Conservation (phyloP, 2,113 vertebrate genomes). For the zebrafish (Danio rerio) region DNA sequence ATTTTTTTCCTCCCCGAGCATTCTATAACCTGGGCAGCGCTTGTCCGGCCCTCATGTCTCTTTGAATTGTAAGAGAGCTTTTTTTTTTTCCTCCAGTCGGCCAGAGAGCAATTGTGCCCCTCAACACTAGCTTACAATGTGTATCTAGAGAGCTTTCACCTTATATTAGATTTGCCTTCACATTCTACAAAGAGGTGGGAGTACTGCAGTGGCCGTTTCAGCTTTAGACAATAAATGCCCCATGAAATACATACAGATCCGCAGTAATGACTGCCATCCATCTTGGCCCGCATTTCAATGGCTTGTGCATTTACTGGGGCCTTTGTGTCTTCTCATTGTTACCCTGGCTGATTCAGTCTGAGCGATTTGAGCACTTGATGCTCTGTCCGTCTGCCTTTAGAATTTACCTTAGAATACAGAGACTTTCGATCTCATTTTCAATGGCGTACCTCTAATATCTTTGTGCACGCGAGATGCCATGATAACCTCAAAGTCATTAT, state of each 20-base stretch:
- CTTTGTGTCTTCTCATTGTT: slow-evolving; percentile 45
- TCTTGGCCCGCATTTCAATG: slow-evolving; percentile 33
- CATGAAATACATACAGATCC: slow-evolving; percentile 51
- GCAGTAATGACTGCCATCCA: slow-evolving; percentile 33
- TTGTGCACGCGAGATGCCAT: not conserved
- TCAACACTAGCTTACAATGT: slow-evolving; percentile 54
- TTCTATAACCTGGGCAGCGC: slow-evolving; percentile 60
- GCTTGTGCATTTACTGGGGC: slow-evolving; percentile 40
- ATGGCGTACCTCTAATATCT: slow-evolving; percentile 31
- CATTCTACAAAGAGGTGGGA: slow-evolving; percentile 32
- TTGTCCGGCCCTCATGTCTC: slow-evolving; percentile 49
- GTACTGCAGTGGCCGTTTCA: not conserved
- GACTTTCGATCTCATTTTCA: slow-evolving; percentile 35
- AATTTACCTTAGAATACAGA: slow-evolving; percentile 34
- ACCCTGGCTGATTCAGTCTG: slow-evolving; percentile 21
- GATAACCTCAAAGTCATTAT: slow-evolving; percentile 37
- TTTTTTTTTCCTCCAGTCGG: slow-evolving; percentile 53
- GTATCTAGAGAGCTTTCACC: slow-evolving; percentile 51
- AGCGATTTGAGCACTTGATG: slow-evolving; percentile 20
- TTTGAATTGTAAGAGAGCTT: slow-evolving; percentile 64
- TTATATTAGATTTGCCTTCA: slow-evolving; percentile 50
- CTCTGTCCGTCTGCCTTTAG: slow-evolving; percentile 43
- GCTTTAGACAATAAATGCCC: slow-evolving; percentile 56
- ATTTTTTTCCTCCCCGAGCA: slow-evolving; percentile 61
- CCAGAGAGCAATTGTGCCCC: slow-evolving; percentile 53